phyloP scores from a whole-genome alignment of 2,797 vertebrate species.

The Denticeps clupeoides region DNA sequence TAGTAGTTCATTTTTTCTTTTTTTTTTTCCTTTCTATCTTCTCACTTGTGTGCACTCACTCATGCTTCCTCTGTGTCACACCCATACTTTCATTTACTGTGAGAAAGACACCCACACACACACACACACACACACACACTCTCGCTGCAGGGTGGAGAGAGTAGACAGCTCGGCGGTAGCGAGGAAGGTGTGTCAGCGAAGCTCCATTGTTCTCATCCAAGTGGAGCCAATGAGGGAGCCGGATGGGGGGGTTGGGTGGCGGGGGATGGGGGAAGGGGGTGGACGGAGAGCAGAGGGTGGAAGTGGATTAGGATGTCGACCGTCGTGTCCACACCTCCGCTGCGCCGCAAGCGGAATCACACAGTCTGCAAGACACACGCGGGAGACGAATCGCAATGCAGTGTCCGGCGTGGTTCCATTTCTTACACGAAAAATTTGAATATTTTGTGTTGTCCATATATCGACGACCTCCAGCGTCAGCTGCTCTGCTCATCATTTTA shows the following conservation, averaged over 20 bases:
- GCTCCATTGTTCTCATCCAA: conserved; percentile 30
- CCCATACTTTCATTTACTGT: conserved; percentile 14
- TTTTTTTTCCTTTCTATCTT: no score
- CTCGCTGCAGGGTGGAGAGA: conserved; percentile 21
- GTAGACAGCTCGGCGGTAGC: conserved; percentile 33
- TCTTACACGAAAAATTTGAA: no score
- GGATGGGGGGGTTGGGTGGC: conserved; percentile 13
- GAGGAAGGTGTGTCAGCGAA: conserved; percentile 30
- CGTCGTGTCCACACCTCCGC: background rate
- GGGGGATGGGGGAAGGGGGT: conserved; percentile 10
- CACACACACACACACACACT: conserved; percentile 9
- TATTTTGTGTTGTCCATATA: no score
- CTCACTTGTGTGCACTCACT: background rate
- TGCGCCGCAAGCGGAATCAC: no score
- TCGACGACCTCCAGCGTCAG: no score
- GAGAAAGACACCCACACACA: no score
- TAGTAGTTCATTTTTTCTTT: conserved; percentile 31
- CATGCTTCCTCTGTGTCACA: conserved; percentile 15
- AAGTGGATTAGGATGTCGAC: background rate
- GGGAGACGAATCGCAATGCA: background rate
- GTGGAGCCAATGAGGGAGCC: conserved; percentile 11
- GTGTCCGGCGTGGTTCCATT: no score
- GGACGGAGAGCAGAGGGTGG: background rate
- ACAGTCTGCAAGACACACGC: background rate
- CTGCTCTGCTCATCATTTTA: no score